Percentiles rank a stretch among this genome's conserved stretches.
phyloP scores from a whole-genome alignment of 2,888 invertebrate genomes.

The Rhyacophila evoluta region DNA sequence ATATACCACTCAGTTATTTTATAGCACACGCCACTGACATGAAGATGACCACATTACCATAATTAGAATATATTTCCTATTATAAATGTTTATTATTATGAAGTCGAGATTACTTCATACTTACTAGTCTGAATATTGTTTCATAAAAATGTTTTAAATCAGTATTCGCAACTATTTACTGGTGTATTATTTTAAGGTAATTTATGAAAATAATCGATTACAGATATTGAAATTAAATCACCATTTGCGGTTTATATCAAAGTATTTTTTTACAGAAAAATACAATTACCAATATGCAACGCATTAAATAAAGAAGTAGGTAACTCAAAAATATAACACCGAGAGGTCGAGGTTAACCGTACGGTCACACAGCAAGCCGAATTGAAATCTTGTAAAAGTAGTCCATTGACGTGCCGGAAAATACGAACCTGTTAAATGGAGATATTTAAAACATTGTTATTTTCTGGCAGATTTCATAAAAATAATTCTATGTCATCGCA shows the following conservation, averaged over 20 bases:
- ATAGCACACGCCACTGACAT: neutral
- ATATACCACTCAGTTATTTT: too few species aligned
- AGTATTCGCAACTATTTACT: too few species aligned
- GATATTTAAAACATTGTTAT: too few species aligned
- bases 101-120: neutral
- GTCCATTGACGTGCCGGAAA: neutral
- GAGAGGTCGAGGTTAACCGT: neutral
- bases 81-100: neutral
- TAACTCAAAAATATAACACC: neutral
- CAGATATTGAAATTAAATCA: too few species aligned
- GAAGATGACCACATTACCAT: slow-evolving; percentile 6
- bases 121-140: neutral
- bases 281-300: neutral
- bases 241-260: too few species aligned
- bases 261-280: too few species aligned
- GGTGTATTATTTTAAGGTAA: too few species aligned
- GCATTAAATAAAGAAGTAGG: neutral
- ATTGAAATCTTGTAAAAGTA: neutral
- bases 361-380: neutral
- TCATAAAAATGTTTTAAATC: too few species aligned
- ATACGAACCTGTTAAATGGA: too few species aligned
- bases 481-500: too few species aligned
- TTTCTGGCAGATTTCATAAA: too few species aligned
- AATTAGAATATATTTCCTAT: neutral
- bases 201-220: too few species aligned